Percentiles rank a stretch among this genome's conserved stretches.
Evolutionary conservation across 92 coral and sea anemone genomes (phyloP).

Genomic region (Bergia sp.): DNA sequence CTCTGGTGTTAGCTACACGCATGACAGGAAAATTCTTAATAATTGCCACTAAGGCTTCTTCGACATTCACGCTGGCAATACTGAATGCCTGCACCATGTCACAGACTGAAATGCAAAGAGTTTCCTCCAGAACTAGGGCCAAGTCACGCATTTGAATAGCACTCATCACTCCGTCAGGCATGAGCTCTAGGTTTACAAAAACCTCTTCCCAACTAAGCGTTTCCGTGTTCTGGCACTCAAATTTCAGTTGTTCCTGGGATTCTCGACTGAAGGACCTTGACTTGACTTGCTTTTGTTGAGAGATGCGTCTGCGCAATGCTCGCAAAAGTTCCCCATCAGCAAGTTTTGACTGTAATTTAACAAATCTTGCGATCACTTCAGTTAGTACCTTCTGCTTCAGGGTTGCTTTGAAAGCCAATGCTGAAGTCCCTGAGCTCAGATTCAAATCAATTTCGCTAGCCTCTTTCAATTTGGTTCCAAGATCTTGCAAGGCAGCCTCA

Average conservation of each 20-base stretch:
- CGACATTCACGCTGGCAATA: conserved; percentile 22
- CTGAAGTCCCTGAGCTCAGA: conserved; percentile 20
- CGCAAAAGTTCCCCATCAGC: conserved; percentile 16
- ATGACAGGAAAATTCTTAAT: conserved; percentile 35
- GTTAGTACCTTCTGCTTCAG: conserved; percentile 27
- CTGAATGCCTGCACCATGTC: conserved; percentile 31
- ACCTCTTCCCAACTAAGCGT: conserved; percentile 31
- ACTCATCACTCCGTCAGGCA: conserved; percentile 26
- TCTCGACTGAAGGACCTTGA: conserved; percentile 19
- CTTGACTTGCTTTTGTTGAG: conserved; percentile 34
- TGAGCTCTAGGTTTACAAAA: conserved; percentile 28
- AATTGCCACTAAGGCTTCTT: conserved; percentile 9
- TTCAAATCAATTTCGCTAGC: conserved; percentile 25
- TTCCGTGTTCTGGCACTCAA: conserved; percentile 18
- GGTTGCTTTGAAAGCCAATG: conserved; percentile 33
- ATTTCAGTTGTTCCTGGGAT: conserved; percentile 15
- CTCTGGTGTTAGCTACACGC: conserved; percentile 29
- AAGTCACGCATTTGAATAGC: background rate
- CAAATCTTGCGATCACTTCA: conserved; percentile 30
- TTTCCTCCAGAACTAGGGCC: conserved; percentile 18
- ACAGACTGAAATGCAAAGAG: conserved; percentile 17
- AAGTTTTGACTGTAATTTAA: conserved; percentile 25
- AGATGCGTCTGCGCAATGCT: conserved; percentile 20
- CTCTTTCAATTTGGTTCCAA: conserved; percentile 42
- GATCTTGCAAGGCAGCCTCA: conserved; percentile 14